Conservation (phyloP, 2,797 vertebrate genomes). For the Cottoperca gobio region DNA sequence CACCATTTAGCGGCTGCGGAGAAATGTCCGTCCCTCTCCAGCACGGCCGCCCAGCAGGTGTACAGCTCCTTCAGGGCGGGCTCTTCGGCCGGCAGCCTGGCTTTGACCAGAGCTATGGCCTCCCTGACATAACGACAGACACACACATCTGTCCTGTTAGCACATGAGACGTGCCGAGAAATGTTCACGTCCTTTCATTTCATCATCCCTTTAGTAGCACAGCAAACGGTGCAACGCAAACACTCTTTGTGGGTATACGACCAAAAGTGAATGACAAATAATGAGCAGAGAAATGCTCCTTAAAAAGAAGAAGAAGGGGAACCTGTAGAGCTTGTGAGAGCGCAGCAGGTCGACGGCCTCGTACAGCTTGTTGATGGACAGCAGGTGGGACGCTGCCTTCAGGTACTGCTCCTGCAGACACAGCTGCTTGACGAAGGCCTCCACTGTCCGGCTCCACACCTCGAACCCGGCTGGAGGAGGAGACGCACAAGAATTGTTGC, state of each 20-base stretch:
- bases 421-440: slow-evolving; percentile 94
- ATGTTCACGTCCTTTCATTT: not conserved
- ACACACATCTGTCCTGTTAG: not conserved
- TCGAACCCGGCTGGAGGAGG: slow-evolving; percentile 87
- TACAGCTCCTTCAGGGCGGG: slow-evolving; percentile 90
- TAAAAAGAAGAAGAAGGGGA: not conserved
- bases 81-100: slow-evolving; percentile 90
- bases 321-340: slow-evolving; percentile 93
- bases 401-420: slow-evolving; percentile 95
- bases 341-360: slow-evolving; percentile 92
- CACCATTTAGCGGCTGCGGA: slow-evolving; percentile 96
- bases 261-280: not conserved
- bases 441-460: slow-evolving; percentile 90
- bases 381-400: slow-evolving; percentile 95
- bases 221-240: no score
- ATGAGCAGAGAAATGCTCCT: not conserved
- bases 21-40: slow-evolving; percentile 96
- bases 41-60: slow-evolving; percentile 89
- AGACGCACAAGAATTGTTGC: not conserved
- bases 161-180: not conserved
- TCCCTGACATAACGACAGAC: slow-evolving; percentile 85
- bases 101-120: slow-evolving; percentile 92
- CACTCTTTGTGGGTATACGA: not conserved
- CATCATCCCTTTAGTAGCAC: not conserved
- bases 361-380: slow-evolving; percentile 92